Base-by-base conservation (phyloP, 2,888 invertebrate species). In the Opisthograptis luteolata region DNA sequence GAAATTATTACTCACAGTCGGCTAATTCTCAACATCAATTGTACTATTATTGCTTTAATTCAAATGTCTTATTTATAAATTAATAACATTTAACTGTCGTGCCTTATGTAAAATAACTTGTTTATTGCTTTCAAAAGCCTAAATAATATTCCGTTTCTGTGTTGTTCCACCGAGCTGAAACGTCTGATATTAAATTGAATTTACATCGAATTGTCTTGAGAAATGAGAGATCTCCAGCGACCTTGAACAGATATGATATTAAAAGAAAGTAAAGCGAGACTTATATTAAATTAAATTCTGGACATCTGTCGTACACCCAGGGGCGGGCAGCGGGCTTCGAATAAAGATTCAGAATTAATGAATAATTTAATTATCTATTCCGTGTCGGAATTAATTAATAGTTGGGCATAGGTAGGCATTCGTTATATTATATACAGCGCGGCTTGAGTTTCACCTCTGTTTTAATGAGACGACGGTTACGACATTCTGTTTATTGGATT, bases 221-320 rank as follows among this genome's bases (percentile, higher is more conserved):
- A 73, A 71, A 76, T 66, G 65, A 73, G 65, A 73, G 68, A 74
- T 70, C 68, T 46, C 51, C 44, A 60, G 50, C 65, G 65, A 63
- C 67, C 64, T 76, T 66, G 65, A 64, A 55, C 55, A 66, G 74
- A 76, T 78, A 73, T 81, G 62, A 83, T 81, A 81, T 81, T 79
- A 76, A 84, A 85, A 84, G 82, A 83, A 79, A 81, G 72, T 79
- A 66, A 75, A 76, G 79, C 76, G 74, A 65, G 71, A 64, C 69
- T 79, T 71, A 79, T 78, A 79, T 85, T 79, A 84, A 84, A 84
- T 87, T 82, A 81, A 85, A 81, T 80, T 79, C 74, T 68, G 82
- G 84, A 86, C 86, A 87, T 85, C 85, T 86, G 85, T 82, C 79
- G 84, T 81, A 80, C 79, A 79, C 68, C 68, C 66, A 42, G 52